phyloP scores from a whole-genome alignment of 2,797 vertebrate genomes.

The Euphonia xanthogaster region DNA sequence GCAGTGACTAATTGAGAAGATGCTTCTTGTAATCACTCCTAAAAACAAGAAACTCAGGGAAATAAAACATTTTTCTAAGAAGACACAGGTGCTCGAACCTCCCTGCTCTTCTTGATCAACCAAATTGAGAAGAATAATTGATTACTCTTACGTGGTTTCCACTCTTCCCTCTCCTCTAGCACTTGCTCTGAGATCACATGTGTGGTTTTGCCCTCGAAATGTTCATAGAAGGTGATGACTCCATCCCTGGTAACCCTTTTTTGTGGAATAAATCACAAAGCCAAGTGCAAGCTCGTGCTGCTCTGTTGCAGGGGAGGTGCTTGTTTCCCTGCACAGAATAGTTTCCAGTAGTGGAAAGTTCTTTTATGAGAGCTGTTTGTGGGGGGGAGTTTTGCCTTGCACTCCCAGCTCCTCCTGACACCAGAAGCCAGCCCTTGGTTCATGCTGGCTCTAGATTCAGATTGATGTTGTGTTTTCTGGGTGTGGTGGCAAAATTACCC shows the following conservation, averaged over 20 bases:
- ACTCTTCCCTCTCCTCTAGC: neutral
- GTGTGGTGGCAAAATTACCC: neutral
- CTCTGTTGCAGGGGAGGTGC: neutral
- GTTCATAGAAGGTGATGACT: constrained; percentile 40
- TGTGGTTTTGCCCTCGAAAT: neutral
- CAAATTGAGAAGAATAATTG: neutral
- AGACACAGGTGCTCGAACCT: neutral
- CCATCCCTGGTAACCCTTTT: constrained; percentile 26
- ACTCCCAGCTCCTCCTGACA: neutral
- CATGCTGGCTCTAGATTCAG: neutral
- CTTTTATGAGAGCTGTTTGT: neutral
- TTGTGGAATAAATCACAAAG: neutral
- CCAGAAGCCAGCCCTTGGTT: neutral
- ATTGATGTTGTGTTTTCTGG: neutral
- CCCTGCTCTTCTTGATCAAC: neutral
- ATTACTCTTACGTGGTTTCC: neutral
- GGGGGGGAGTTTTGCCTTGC: neutral
- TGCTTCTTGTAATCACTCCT: neutral
- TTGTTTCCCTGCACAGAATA: constrained; percentile 3
- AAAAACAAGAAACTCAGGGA: neutral
- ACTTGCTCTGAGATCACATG: neutral
- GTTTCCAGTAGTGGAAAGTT: constrained; percentile 3
- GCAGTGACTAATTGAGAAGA: neutral
- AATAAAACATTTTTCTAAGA: neutral
- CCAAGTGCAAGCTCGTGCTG: neutral